Base-by-base conservation (phyloP, 2,113 vertebrate species). In the Silurus asotus region DNA sequence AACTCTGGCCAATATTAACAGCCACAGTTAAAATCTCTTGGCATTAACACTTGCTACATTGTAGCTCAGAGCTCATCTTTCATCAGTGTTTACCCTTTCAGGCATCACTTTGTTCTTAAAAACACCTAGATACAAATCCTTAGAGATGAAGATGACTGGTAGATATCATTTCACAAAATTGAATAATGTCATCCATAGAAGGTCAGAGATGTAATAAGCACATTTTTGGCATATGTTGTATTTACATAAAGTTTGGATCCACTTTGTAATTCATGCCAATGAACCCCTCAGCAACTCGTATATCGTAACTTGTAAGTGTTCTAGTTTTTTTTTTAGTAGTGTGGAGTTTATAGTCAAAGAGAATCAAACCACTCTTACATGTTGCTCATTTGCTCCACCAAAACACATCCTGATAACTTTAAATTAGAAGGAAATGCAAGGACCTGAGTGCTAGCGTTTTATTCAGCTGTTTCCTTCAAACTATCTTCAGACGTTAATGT, bases 1-100 rank as follows among this genome's bases (percentile, higher is more conserved):
- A 89, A 87, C 25, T 8, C 79, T 6, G 72, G 89, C 87, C 83
- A 80, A 84, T 62, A 58, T 56, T 81, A 84, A 86, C 84, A 86
- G 78, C 70, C 82, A 79, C 62, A 72, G 81, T 80, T 78, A 37
- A 82, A 86, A 74, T 83, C 58, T 81, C 69, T 84, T 79, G 53
- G 25, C 25, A 62, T 62, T 64, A 82, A 51, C 79, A 75, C 85
- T 75, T 20, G 85, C 28, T 81, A 76, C 17, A 49, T 56, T 85
- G 84, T 85, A 53, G 79, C 67, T 86, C 58, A 55, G 65, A 86
- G 75, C 65, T 86, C 85, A 76, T 55, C 25, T 82, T 82, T 86
- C 85, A 82, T 65, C 45, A 37, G n/a, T 70, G 67, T 79, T 86
- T 82, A 81, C 78, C 65, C 49, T 65, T 14, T 82, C 58, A 55